A percentile compares a stretch with the other conserved stretches of the same genome.
phyloP scores from a whole-genome alignment of 1,140 invertebrate species.

The Cherax destructor region DNA sequence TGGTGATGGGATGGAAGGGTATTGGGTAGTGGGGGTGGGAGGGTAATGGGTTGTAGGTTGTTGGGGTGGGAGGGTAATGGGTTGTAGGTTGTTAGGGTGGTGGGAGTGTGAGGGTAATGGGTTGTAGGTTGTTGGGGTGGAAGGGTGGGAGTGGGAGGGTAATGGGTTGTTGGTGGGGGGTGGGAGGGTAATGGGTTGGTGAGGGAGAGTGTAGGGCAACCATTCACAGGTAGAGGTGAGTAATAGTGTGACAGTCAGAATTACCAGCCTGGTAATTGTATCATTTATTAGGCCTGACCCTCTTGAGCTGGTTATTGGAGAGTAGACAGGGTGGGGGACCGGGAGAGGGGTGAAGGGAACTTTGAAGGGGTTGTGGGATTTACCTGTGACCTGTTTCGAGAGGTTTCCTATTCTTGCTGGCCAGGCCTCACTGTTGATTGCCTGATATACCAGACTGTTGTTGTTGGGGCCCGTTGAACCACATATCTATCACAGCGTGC shows the following conservation, averaged over 20 bases:
- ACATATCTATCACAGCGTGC: too few species aligned
- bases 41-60: background rate
- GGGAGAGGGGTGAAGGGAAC: background rate
- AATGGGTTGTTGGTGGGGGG: background rate
- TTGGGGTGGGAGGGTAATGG: too few species aligned
- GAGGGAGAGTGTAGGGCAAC: background rate
- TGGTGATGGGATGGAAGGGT: background rate
- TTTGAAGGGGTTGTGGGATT: background rate
- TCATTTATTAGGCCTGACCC: conserved; percentile 24
- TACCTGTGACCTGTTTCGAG: too few species aligned
- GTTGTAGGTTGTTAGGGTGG: background rate
- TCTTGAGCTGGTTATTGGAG: background rate
- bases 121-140: background rate
- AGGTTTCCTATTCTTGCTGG: too few species aligned
- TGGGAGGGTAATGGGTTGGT: too few species aligned
- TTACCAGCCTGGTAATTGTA: conserved; percentile 21
- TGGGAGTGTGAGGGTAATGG: too few species aligned
- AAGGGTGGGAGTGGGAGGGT: background rate
- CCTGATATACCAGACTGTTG: too few species aligned
- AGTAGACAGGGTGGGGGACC: background rate
- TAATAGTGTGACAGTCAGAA: conserved; percentile 31
- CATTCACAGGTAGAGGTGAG: conserved; percentile 19
- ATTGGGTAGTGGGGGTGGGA: background rate
- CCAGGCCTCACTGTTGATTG: too few species aligned
- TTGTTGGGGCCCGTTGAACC: too few species aligned